A percentile compares a stretch with the other conserved stretches of the same genome.
Conservation (phyloP, 2,797 vertebrate genomes). For the Dipus sagitta region DNA sequence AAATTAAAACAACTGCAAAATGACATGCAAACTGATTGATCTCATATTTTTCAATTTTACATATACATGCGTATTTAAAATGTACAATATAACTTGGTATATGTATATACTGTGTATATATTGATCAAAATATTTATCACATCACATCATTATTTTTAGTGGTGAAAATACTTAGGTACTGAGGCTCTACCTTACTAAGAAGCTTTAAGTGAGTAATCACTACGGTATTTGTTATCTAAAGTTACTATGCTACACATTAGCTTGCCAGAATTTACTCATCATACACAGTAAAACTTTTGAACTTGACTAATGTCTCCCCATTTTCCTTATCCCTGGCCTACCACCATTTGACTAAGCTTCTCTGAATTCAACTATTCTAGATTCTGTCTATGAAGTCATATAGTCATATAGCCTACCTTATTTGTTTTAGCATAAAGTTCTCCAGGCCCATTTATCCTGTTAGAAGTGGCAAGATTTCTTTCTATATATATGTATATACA, state of each 20-base stretch:
- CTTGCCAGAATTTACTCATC: not conserved
- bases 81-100: not conserved
- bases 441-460: not conserved
- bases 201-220: not conserved
- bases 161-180: not conserved
- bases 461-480: not conserved
- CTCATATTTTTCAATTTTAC: not conserved
- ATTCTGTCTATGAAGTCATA: not conserved
- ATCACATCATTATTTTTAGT: not conserved
- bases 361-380: not conserved
- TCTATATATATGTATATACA: not conserved
- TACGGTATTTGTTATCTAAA: not conserved
- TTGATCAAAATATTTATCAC: not conserved
- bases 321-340: not conserved
- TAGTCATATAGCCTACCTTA: not conserved
- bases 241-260: not conserved
- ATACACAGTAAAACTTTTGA: not conserved
- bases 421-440: not conserved
- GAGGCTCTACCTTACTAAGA: not conserved
- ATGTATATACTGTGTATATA: not conserved
- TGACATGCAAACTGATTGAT: not conserved
- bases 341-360: not conserved
- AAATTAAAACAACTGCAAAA: constrained; percentile 11
- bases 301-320: not conserved
- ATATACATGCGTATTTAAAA: not conserved